Base-by-base conservation (phyloP, 2,113 vertebrate genomes). In the Neodon shergylaensis region DNA sequence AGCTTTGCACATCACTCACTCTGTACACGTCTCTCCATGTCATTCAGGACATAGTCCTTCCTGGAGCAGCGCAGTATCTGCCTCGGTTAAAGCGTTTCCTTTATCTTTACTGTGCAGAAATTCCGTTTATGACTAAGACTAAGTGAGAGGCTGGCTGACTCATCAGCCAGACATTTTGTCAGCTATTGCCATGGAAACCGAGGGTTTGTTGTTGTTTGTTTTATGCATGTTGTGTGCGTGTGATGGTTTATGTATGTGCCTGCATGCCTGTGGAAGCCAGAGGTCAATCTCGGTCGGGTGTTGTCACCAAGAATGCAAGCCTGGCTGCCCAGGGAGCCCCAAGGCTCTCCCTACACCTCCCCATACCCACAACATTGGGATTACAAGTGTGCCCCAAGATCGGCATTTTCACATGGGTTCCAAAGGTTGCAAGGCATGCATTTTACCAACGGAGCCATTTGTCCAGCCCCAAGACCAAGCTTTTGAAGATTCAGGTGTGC, bases 101-200 rank as follows among this genome's bases (percentile, higher is more conserved):
- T 81, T 84, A 4, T 78, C 84, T 77, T 90, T 82, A 39, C 85
- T 73, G 42, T 49, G 83, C 44, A 97, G 70, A 79, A 78, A 88
- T 91, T 19, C 36, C 82, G 13, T 54, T 28, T 82, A 73, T 61
- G 66, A 22, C 47, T n/a, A 31, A 54, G 24, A 28, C 47, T n/a
- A 31, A 54, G 24, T 36, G 54, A 66, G n/a, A 5, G 6, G 16
- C 28, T 52, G 86, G 52, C 54, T 86, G 28, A 39, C 21, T 52
- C 61, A 79, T 68, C 36, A 26, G 36, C 19, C 65, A 74, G n/a
- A 9, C 22, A 70, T 91, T 88, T 85, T 79, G 16, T 78, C 85
- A 58, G 28, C 19, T 47, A 13, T 66, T 68, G 36, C 82, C 39
- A 24, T 31, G 36, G 84, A 91, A 31, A 93, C 78, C 10, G n/a